Conservation (phyloP, 2,888 invertebrate species). For the Diadegma fenestrale region DNA sequence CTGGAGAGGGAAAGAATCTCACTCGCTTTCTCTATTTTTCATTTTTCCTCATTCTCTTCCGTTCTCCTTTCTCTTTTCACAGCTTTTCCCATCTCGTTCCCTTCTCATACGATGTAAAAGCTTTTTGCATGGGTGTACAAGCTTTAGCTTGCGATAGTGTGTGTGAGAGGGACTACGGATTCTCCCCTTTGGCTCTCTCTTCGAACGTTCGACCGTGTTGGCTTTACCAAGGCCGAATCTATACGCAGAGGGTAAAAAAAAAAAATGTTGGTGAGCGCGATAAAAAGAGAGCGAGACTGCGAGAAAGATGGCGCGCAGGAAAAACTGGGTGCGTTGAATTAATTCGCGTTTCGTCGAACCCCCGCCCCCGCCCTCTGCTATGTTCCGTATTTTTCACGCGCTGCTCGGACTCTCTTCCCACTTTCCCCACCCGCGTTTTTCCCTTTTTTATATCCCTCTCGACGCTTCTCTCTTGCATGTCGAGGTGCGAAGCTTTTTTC, state of each 20-base stretch:
- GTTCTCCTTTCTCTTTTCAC: neutral
- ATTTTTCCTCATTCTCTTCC: slow-evolving; percentile 34
- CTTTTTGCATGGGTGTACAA: slow-evolving; percentile 69
- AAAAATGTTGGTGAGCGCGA: slow-evolving; percentile 16
- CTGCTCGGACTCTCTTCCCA: slow-evolving; percentile 65
- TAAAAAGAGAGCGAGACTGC: slow-evolving; percentile 42
- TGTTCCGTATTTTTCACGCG: slow-evolving; percentile 67
- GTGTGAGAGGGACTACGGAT: slow-evolving; percentile 61
- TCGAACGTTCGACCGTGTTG: slow-evolving; percentile 70
- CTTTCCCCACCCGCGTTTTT: slow-evolving; percentile 47
- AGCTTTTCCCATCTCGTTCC: slow-evolving; percentile 31
- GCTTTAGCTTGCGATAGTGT: slow-evolving; percentile 72
- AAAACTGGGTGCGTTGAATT: slow-evolving; percentile 81
- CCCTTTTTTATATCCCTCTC: slow-evolving; percentile 35
- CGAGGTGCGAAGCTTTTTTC: slow-evolving; percentile 68
- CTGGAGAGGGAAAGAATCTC: slow-evolving; percentile 3
- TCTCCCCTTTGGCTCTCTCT: slow-evolving; percentile 20
- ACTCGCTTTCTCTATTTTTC: slow-evolving; percentile 52
- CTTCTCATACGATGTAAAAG: slow-evolving; percentile 38
- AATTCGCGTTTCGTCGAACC: slow-evolving; percentile 83
- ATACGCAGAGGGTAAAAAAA: slow-evolving; percentile 70
- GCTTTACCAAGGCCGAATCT: slow-evolving; percentile 75
- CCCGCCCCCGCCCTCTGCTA: slow-evolving; percentile 63
- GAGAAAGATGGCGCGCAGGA: slow-evolving; percentile 50
- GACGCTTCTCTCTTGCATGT: slow-evolving; percentile 38